Conservation (phyloP, 2,797 vertebrate species). For the Liparis tanakae region DNA sequence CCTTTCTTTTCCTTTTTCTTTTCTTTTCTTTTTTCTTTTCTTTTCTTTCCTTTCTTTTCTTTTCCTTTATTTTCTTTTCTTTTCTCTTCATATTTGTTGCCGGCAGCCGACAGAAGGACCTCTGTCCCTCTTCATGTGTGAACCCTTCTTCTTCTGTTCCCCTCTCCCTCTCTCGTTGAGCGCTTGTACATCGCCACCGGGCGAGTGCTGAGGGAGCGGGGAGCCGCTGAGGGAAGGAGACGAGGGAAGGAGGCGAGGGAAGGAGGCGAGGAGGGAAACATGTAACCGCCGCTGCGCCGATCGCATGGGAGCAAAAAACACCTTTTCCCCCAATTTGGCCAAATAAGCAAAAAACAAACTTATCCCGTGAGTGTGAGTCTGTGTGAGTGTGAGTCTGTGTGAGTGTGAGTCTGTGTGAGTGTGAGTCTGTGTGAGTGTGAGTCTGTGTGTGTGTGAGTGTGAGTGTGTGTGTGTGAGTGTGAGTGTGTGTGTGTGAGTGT, state of each 20-base stretch:
- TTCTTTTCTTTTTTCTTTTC: conserved; percentile 32
- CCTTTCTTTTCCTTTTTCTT: conserved; percentile 42
- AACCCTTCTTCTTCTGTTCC: conserved; percentile 79
- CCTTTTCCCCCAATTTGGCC: conserved; percentile 78
- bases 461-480: conserved; percentile 47
- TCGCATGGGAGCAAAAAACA: conserved; percentile 76
- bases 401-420: too few species aligned
- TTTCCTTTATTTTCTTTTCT: conserved; percentile 29
- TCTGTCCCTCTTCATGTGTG: conserved; percentile 80
- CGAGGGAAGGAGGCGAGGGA: conserved; percentile 69
- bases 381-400: conserved; percentile 46
- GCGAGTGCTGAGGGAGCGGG: conserved; percentile 89
- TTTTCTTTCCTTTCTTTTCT: conserved; percentile 53
- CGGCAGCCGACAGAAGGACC: conserved; percentile 68
- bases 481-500: conserved; percentile 53
- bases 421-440: conserved; percentile 61
- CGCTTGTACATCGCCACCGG: conserved; percentile 93
- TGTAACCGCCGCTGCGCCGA: conserved; percentile 76
- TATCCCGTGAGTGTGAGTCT: too few species aligned
- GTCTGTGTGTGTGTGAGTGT: too few species aligned
- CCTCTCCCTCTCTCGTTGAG: conserved; percentile 82
- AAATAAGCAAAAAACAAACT: conserved; percentile 64
- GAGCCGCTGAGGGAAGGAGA: conserved; percentile 88
- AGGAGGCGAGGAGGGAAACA: conserved; percentile 76
- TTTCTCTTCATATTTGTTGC: conserved; percentile 24